Evolutionary conservation across 2,113 vertebrate species (phyloP).

Genomic region (Toxotes jaculatrix): DNA sequence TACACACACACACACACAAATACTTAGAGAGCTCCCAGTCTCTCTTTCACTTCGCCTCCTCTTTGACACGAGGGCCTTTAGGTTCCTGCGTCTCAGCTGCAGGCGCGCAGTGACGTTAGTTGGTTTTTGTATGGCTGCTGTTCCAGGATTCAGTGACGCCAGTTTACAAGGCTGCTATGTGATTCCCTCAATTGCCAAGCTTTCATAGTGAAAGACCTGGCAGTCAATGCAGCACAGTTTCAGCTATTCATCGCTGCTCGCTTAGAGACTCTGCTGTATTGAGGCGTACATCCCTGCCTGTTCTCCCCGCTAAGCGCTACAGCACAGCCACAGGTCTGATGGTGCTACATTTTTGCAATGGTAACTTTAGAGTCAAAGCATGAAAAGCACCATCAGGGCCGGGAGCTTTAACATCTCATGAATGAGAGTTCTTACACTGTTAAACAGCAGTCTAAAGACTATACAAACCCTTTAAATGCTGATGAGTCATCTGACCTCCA

Average conservation of each 20-base stretch:
- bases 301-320: constrained; percentile 26
- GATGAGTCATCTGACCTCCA: constrained; percentile 6
- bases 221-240: constrained; percentile 61
- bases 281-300: constrained; percentile 54
- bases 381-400: constrained; percentile 51
- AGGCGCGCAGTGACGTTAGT: constrained; percentile 52
- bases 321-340: constrained; percentile 44
- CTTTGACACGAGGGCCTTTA: constrained; percentile 30
- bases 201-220: constrained; percentile 73
- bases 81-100: constrained; percentile 35
- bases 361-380: constrained; percentile 71
- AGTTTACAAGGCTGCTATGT: constrained; percentile 66
- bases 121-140: constrained; percentile 59
- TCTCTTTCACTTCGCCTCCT: constrained; percentile 15
- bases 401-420: constrained; percentile 52
- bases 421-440: constrained; percentile 45
- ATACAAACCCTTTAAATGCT: constrained; percentile 16
- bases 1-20: not conserved
- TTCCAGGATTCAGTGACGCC: constrained; percentile 58
- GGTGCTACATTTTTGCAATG: constrained; percentile 73
- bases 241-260: constrained; percentile 63
- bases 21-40: not conserved
- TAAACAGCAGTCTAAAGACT: constrained; percentile 8
- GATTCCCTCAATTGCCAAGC: constrained; percentile 63
- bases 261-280: constrained; percentile 71